phyloP scores from a whole-genome alignment of 1,140 invertebrate species.

The Ips typographus region DNA sequence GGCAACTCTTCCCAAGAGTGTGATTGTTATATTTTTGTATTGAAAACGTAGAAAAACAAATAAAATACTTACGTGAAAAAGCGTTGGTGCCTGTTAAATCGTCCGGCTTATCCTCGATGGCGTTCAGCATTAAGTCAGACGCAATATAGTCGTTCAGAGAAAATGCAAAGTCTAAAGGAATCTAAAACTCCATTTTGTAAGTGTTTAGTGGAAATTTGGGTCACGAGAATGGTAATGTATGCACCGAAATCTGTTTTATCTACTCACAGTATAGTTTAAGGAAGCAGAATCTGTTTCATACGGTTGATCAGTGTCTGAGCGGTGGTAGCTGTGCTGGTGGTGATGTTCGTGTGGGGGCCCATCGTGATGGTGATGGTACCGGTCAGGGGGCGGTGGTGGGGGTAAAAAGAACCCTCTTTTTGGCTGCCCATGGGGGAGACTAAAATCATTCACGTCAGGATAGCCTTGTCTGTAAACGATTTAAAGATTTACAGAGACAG shows the following conservation, averaged over 20 bases:
- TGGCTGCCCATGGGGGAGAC: neutral
- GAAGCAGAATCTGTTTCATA: too few relatives aligned
- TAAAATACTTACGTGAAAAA: slow-evolving; percentile 24
- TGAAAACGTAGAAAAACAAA: slow-evolving; percentile 8
- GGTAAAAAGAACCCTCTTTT: neutral
- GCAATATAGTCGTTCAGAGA: slow-evolving; percentile 40
- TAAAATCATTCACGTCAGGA: neutral
- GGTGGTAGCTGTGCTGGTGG: neutral
- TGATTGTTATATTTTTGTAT: slow-evolving; percentile 18
- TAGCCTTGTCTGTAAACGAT: neutral
- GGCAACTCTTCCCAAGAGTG: too few relatives aligned
- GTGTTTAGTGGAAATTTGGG: too few relatives aligned
- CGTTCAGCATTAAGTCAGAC: slow-evolving; percentile 39
- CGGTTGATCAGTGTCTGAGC: too few relatives aligned
- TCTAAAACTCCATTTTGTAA: slow-evolving; percentile 22
- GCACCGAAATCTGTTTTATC: too few relatives aligned
- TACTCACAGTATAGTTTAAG: too few relatives aligned
- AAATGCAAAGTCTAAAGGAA: slow-evolving; percentile 42
- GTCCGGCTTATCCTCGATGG: slow-evolving; percentile 38
- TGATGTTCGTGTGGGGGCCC: neutral
- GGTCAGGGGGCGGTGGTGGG: neutral
- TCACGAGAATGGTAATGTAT: too few relatives aligned
- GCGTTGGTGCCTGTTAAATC: neutral
- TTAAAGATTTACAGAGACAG: too few relatives aligned
- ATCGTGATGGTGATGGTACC: neutral